Evolutionary conservation across 2,113 vertebrate genomes (phyloP).

Genomic region (Leucoraja erinaceus): DNA sequence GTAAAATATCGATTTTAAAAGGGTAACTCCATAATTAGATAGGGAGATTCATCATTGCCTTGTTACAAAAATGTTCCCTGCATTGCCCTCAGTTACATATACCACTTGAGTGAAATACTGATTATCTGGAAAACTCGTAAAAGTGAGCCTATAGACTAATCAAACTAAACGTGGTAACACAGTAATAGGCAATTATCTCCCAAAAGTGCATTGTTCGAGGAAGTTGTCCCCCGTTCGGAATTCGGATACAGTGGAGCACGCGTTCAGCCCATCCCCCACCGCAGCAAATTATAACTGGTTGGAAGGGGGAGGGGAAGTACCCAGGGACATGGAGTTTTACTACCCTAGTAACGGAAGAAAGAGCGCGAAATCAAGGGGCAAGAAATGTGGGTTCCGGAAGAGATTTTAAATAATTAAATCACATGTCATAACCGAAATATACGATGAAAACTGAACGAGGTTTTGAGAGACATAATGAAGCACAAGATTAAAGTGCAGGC

Average conservation of each 20-base stretch:
- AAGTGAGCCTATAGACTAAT: background rate
- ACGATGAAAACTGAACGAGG: background rate
- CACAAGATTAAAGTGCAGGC: no score
- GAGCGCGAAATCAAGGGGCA: background rate
- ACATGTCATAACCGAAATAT: background rate
- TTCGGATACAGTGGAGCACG: background rate
- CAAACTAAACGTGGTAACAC: background rate
- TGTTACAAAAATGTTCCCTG: background rate
- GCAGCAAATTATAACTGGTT: no score
- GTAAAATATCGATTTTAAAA: background rate
- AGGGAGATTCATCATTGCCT: background rate
- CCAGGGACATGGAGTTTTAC: background rate
- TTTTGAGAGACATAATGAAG: background rate
- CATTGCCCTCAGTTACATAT: background rate
- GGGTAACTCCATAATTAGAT: background rate
- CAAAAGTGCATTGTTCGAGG: no score
- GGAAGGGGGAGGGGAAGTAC: background rate
- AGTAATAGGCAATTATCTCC: background rate
- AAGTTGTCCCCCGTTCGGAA: background rate
- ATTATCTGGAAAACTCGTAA: background rate
- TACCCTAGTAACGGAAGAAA: background rate
- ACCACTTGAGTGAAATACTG: background rate
- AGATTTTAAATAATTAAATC: background rate
- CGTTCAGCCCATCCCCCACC: background rate
- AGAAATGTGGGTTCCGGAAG: background rate